Evolutionary conservation across 2,888 invertebrate genomes (phyloP).

Genomic region (Diabrotica balteata): DNA sequence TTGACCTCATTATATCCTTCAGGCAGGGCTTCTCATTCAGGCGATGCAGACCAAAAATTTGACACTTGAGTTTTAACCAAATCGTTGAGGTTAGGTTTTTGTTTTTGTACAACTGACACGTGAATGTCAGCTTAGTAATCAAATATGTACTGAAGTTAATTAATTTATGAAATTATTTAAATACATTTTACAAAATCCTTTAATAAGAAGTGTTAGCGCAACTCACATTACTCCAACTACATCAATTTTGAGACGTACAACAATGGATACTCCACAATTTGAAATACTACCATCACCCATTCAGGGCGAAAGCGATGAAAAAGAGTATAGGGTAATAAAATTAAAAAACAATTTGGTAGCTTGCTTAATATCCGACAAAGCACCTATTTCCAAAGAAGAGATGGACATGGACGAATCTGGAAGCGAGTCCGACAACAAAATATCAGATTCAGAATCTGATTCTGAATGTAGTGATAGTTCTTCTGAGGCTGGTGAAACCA

Average conservation of each 20-base stretch:
- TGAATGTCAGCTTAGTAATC: neutral
- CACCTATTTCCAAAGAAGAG: slow-evolving; percentile 30
- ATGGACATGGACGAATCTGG: slow-evolving; percentile 62
- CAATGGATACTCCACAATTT: slow-evolving; percentile 34
- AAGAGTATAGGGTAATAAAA: slow-evolving; percentile 74
- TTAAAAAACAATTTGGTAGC: slow-evolving; percentile 77
- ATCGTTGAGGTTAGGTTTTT: neutral
- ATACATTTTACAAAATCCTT: too few relatives aligned
- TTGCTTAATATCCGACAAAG: slow-evolving; percentile 72
- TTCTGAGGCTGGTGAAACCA: slow-evolving; percentile 1
- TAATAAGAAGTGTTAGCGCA: too few relatives aligned
- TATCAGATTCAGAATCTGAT: slow-evolving; percentile 42
- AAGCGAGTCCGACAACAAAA: slow-evolving; percentile 50
- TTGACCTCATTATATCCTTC: too few relatives aligned
- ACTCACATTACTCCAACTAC: too few relatives aligned
- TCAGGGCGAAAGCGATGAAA: slow-evolving; percentile 80
- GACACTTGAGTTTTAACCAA: too few relatives aligned
- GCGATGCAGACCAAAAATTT: too few relatives aligned
- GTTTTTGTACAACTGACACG: too few relatives aligned
- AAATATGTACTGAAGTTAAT: neutral
- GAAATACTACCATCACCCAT: slow-evolving; percentile 63
- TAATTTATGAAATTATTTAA: neutral
- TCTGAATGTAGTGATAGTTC: slow-evolving; percentile 38
- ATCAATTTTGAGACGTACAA: neutral
- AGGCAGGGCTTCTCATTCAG: too few relatives aligned